A percentile compares a stretch with the other conserved stretches of the same genome.
These are phyloP conservation scores for Erebia epiphron DNA, from an alignment of 2,888 invertebrate genomes.

Conservation along the genomic window DNA sequence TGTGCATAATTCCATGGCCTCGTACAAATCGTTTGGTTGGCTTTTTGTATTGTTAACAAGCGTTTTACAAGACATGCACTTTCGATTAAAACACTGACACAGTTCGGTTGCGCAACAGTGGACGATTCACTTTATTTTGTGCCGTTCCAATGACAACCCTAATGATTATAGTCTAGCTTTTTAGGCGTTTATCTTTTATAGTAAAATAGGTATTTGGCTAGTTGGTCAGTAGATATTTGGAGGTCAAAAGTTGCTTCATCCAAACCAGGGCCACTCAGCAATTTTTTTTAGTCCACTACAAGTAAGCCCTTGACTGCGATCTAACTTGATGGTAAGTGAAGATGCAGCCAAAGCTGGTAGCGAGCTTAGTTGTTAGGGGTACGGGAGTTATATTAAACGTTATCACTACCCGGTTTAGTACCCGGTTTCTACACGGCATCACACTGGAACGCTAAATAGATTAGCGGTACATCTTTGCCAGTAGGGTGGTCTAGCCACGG, in stretches of 20 bases:
- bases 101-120: slow-evolving; percentile 24
- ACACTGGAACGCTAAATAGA: no score
- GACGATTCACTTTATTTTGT: slow-evolving; percentile 20
- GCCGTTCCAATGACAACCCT: slow-evolving; percentile 9
- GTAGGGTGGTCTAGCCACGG: no score
- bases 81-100: slow-evolving; percentile 39
- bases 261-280: no score
- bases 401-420: no score
- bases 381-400: no score
- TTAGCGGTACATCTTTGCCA: no score
- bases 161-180: slow-evolving; percentile 3
- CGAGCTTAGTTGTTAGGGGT: no score
- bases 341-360: no score
- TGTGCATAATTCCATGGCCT: slow-evolving; percentile 29
- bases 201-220: not conserved
- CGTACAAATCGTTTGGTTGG: slow-evolving; percentile 34
- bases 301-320: no score
- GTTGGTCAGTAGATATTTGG: not conserved
- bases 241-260: not conserved
- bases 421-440: no score
- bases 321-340: no score
- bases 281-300: no score
- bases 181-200: not conserved
- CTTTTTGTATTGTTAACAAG: slow-evolving; percentile 41
- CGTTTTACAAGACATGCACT: slow-evolving; percentile 32